Conservation (phyloP, 2,888 invertebrate species). For the Ryuthela nishihirai region DNA sequence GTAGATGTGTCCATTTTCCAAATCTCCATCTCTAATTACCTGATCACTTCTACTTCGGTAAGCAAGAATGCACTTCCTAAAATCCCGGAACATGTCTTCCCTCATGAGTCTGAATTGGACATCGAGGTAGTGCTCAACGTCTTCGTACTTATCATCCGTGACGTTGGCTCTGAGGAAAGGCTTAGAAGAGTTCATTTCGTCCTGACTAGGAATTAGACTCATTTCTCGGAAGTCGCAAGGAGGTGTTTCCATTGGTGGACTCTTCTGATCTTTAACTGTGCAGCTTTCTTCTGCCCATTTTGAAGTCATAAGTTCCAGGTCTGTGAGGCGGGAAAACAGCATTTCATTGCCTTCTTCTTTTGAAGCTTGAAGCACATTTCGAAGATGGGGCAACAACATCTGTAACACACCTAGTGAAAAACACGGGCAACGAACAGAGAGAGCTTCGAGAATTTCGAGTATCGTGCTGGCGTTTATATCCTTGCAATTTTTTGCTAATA, state of each 20-base stretch:
- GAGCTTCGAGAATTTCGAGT: too few relatives aligned
- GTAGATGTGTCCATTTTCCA: conserved; percentile 55
- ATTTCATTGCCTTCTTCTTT: too few relatives aligned
- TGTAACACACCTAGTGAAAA: neutral
- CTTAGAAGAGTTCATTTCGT: conserved; percentile 45
- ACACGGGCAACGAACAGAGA: too few relatives aligned
- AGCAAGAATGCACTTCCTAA: conserved; percentile 63
- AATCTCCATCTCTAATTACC: conserved; percentile 47
- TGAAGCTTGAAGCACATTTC: too few relatives aligned
- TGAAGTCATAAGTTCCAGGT: too few relatives aligned
- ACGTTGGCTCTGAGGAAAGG: conserved; percentile 60
- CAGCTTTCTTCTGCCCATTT: too few relatives aligned
- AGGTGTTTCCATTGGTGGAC: neutral
- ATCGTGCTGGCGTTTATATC: too few relatives aligned
- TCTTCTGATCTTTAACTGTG: too few relatives aligned
- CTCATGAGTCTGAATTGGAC: conserved; percentile 69
- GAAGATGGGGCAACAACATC: neutral
- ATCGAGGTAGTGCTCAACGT: conserved; percentile 68
- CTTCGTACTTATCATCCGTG: conserved; percentile 59
- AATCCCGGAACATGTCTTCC: conserved; percentile 72
- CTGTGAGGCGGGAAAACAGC: too few relatives aligned
- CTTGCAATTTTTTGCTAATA: too few relatives aligned
- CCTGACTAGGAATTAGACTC: conserved; percentile 30
- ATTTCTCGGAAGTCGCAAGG: conserved; percentile 3
- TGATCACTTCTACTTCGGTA: conserved; percentile 49